These are phyloP conservation scores for Heliconius ethilla DNA, from an alignment of 2,888 invertebrate genomes.

Conservation along the genomic window DNA sequence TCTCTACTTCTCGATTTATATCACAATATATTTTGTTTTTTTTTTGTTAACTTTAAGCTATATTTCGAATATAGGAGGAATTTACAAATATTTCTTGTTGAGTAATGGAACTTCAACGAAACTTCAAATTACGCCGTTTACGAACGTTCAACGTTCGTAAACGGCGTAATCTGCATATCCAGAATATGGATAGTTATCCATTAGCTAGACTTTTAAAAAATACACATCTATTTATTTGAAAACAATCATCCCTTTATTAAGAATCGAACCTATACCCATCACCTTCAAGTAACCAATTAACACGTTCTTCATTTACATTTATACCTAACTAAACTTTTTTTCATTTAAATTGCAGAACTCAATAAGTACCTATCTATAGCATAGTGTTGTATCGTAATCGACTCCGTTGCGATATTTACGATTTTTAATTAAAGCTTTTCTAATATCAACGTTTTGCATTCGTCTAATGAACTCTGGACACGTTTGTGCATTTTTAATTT, in stretches of 20 bases:
- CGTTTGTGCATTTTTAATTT: slow-evolving; percentile 25
- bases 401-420: slow-evolving; percentile 33
- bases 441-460: slow-evolving; percentile 30
- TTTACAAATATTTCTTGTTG: background rate
- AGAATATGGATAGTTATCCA: too few relatives aligned
- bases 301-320: background rate
- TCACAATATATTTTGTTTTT: background rate
- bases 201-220: too few relatives aligned
- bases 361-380: slow-evolving; percentile 15
- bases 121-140: too few relatives aligned
- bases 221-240: too few relatives aligned
- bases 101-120: background rate
- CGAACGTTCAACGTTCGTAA: too few relatives aligned
- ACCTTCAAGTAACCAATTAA: background rate
- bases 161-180: too few relatives aligned
- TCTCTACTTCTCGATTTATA: too few relatives aligned
- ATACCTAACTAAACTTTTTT: background rate
- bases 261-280: background rate
- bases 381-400: slow-evolving; percentile 36
- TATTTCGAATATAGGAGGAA: background rate
- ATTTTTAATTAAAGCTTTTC: slow-evolving; percentile 37
- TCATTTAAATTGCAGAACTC: slow-evolving; percentile 14
- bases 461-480: slow-evolving; percentile 29
- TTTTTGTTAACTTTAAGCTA: background rate
- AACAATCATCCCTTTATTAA: background rate